Evolutionary conservation across 2,888 invertebrate genomes (phyloP), one percentile per base, ranked within the genome.

Genomic region (Celastrina argiolus): DNA sequence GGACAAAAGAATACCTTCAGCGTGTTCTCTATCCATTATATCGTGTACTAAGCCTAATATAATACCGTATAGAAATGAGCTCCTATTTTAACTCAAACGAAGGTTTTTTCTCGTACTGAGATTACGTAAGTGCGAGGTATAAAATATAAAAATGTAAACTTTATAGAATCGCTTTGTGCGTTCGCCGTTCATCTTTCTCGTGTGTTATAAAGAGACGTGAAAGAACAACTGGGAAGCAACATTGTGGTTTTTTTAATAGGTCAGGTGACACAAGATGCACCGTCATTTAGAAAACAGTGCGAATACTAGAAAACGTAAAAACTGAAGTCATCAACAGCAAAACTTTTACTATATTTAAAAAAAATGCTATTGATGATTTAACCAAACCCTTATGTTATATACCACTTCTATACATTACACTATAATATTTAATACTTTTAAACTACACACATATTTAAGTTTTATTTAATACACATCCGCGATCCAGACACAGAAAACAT

Each of bases 31-130:
- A 73, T 68, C 66, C 56, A 65, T 51, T 67, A 69, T 69, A 70
- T 69, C 72, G 73, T 69, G 68, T 68, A 72, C 70, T 69, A 66
- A 70, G 70, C 72, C 74, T 74, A 74, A 74, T 72, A 74, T 72
- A 74, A 73, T 71, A 72, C 68, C 70, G 71, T 72, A 69, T 70
- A 69, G 71, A 75, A 71, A 68, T 70, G 69, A 74, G 72, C 73
- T 75, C 70, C 73, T 72, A 71, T 73, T 72, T 72, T 70, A 73
- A 72, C 69, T 72, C 72, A 73, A 72, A 73, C 72, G 70, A 75
- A 74, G 71, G 70, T 72, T 74, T 70, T 71, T 73, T 70, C 69
- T 70, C 22, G 22, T 22, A 22, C 26, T 12, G 22, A 51, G 26
- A 22, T 51, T 51, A 51, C 51, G 26, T 22, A 51, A 10, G 56